phyloP scores from a whole-genome alignment of 2,888 invertebrate species.

The Campaea margaritaria region DNA sequence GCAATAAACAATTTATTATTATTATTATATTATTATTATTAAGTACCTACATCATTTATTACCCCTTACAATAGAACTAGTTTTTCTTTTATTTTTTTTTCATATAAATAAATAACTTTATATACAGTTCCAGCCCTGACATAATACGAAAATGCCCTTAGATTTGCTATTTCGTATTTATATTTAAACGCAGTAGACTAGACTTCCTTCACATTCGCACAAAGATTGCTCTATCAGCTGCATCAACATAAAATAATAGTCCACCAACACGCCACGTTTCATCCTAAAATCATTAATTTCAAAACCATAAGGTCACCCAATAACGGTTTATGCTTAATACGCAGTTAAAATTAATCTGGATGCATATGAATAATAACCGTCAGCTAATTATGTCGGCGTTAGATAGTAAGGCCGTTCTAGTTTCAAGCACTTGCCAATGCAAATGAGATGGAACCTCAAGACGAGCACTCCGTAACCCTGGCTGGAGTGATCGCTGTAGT shows the following conservation, averaged over 20 bases:
- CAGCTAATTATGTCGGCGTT: constrained; percentile 39
- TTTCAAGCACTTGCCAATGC: constrained; percentile 60
- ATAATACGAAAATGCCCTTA: no score
- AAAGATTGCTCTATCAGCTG: no score
- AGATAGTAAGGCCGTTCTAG: constrained; percentile 64
- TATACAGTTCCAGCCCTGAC: no score
- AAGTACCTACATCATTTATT: no score
- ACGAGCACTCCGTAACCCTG: constrained; percentile 31
- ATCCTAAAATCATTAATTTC: constrained; percentile 18
- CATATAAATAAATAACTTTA: no score
- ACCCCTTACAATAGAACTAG: no score
- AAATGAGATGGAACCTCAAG: constrained; percentile 60
- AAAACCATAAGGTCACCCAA: constrained; percentile 27
- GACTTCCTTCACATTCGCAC: no score
- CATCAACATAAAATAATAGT: not conserved
- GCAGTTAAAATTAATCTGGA: constrained; percentile 39
- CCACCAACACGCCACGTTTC: constrained; percentile 3
- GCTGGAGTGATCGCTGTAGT: constrained; percentile 37
- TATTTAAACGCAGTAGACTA: no score
- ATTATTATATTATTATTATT: no score
- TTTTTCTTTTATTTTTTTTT: no score
- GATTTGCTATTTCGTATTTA: no score
- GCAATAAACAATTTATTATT: no score
- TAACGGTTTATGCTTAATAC: constrained; percentile 28
- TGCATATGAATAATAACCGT: constrained; percentile 36